Base-by-base conservation (phyloP, 2,113 vertebrate species). In the Probosciger aterrimus region DNA sequence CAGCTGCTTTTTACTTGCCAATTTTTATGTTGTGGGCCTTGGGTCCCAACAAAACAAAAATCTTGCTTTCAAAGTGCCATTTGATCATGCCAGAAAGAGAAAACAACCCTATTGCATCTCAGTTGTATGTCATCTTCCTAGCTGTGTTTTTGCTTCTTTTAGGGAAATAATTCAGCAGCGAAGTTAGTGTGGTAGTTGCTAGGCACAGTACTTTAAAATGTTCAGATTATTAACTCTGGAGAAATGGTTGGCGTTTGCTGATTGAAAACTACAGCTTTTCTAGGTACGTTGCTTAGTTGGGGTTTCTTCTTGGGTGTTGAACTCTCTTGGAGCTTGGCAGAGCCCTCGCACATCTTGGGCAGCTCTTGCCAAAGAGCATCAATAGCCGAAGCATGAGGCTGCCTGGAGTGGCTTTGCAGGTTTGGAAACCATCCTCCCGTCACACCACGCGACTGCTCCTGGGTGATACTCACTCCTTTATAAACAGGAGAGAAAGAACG, bases 391-490 rank as follows among this genome's bases (percentile, higher is more conserved):
- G 50, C 1, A 1, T 24, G 71, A 53, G 88, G 76, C 55, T 79
- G 63, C 80, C 44, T 62, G 68, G 82, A 24, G 71, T 52, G 52
- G 86, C 77, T 84, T 59, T 77, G 76, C 46, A 74, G 85, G 49
- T 76, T 89, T 77, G 90, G 71, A 62, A 86, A 8, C 80, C 0
- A 0, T 75, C 49, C 73, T 91, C 18, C 30, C 7, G 0, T 77
- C 0, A 0, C 47, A 22, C 25, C 0, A 2, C 3, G 23, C 0
- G 0, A 18, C 62, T 83, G 17, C 60, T 59, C 41, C 69, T 41
- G 75, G 23, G 28, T 46, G 37, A 18, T 41, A 4, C 6, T 22
- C 7, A 1, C 44, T 37, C 17, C 18, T 67, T 25, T 16, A 23
- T 57, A 16, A 92, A 35, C 2, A 27, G 24, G 14, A 55, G 70